Base-by-base conservation (phyloP, 2,888 invertebrate genomes). In the Imbricaverruca yamaguchii region DNA sequence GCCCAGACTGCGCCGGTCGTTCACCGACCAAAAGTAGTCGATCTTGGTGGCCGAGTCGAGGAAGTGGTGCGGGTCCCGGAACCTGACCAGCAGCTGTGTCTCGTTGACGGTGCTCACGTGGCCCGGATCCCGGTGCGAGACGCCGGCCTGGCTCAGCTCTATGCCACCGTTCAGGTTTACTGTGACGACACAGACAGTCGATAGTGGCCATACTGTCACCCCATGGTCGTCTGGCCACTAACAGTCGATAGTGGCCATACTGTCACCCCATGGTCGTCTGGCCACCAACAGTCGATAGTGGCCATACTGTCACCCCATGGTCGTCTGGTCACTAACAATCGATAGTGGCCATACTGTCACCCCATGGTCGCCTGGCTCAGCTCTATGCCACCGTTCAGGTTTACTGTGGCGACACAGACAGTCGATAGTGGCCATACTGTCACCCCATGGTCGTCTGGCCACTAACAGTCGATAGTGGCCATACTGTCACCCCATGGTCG, bases 21-120 rank as follows among this genome's bases (percentile, higher is more conserved):
- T 81, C 61, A 82, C 57, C 21, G 63, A 74, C 82, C 80, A 82
- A 18, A 63, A 80, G 80, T 81, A 81, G 10, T 79, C 74, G 55
- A 80, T n/a, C 80, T 25, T 55, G 25, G 23, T 59, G 39, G 81
- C 78, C 21, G 65, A 56, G 15, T 56, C 23, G 10, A 81, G 25
- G 61, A 59, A 77, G 53, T 74, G 74, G 74, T 74, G 74, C 18
- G 74, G 74, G 74, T 74, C 74, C 6, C 21, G 15, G 74, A 74
- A 74, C 11, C 74, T 84, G 13, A 77, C 82, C 10, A 3, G 12
- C 57, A 74, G 57, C 25, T 15, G 53, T 12, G 80, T 18, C 53
- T 74, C 74, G 74, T 74, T 74, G 39, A 9, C 8, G 13, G 53
- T 53, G 74, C 74, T 74, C 6, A 74, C 53, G 74, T 74, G 74